Evolutionary conservation across 2,113 vertebrate genomes (phyloP).

Genomic region (Tauraco erythrolophus): DNA sequence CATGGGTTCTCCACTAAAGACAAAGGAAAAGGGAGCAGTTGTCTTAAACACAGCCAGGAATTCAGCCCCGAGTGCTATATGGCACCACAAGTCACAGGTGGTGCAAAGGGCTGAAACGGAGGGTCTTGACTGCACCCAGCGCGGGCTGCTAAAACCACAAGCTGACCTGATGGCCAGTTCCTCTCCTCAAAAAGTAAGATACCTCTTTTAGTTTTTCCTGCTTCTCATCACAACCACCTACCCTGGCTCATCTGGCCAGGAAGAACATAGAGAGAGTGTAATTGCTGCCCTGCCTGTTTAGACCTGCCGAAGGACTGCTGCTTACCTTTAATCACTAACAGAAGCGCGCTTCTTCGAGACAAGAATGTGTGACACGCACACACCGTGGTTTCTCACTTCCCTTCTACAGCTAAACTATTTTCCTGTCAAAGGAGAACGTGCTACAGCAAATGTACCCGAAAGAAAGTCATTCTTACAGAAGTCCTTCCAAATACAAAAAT

Average conservation of each 20-base stretch:
- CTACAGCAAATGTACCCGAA: neutral
- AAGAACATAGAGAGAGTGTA: neutral
- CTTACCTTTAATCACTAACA: conserved; percentile 29
- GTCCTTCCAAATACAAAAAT: neutral
- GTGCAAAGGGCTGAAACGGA: neutral
- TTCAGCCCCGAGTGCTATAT: fast-evolving
- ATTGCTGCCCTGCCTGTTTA: neutral
- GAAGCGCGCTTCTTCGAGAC: fast-evolving
- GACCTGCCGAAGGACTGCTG: neutral
- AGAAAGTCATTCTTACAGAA: neutral
- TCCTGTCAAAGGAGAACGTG: neutral
- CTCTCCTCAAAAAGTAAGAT: neutral
- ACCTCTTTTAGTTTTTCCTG: neutral
- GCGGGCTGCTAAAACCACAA: neutral
- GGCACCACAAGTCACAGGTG: neutral
- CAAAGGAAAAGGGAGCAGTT: neutral
- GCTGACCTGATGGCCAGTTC: neutral
- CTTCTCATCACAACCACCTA: conserved; percentile 19
- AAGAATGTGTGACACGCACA: neutral
- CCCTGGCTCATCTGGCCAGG: neutral
- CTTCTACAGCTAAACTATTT: neutral
- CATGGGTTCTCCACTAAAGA: neutral
- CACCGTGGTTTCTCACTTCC: neutral
- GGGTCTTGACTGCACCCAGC: neutral
- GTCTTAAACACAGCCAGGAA: neutral